A percentile compares a stretch with the other conserved stretches of the same genome.
phyloP scores from a whole-genome alignment of 2,888 invertebrate species.

The Artemia sinica region DNA sequence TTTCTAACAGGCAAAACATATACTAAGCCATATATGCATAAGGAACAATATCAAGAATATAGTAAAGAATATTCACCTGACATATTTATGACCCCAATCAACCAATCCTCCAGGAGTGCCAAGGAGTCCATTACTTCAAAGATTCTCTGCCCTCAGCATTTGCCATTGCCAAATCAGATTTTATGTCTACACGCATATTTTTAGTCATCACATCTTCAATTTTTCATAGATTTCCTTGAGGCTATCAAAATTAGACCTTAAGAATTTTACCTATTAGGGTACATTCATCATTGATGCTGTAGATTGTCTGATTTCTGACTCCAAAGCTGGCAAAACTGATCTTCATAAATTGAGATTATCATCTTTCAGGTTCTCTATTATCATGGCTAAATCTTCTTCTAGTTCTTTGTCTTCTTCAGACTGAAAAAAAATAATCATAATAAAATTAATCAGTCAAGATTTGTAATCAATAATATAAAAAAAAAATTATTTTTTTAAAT shows the following conservation, averaged over 20 bases:
- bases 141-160: slow-evolving; percentile 61
- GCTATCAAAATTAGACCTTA: slow-evolving; percentile 72
- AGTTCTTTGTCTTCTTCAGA: slow-evolving; percentile 84
- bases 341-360: slow-evolving; percentile 53
- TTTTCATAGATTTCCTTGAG: slow-evolving; percentile 72
- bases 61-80: slow-evolving; percentile 40
- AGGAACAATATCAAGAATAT: too few relatives aligned
- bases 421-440: slow-evolving; percentile 34
- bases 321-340: slow-evolving; percentile 68
- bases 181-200: slow-evolving; percentile 80
- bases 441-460: slow-evolving; percentile 16
- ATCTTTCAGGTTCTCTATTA: slow-evolving; percentile 69
- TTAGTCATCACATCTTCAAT: slow-evolving; percentile 53
- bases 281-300: slow-evolving; percentile 99
- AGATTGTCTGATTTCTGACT: slow-evolving; percentile 76
- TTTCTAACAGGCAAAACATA: too few relatives aligned
- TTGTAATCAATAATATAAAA: slow-evolving; percentile 15
- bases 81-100: slow-evolving; percentile 99
- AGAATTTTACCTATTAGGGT: slow-evolving; percentile 91
- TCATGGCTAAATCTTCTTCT: slow-evolving; percentile 74
- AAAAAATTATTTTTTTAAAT: background rate
- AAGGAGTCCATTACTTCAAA: slow-evolving; percentile 66
- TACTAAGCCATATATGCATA: too few relatives aligned
- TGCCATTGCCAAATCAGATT: slow-evolving; percentile 94
- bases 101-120: slow-evolving; percentile 71